Percentiles rank a stretch among this genome's conserved stretches.
Conservation (phyloP, 2,888 invertebrate genomes). For the Athripsodes cinereus region DNA sequence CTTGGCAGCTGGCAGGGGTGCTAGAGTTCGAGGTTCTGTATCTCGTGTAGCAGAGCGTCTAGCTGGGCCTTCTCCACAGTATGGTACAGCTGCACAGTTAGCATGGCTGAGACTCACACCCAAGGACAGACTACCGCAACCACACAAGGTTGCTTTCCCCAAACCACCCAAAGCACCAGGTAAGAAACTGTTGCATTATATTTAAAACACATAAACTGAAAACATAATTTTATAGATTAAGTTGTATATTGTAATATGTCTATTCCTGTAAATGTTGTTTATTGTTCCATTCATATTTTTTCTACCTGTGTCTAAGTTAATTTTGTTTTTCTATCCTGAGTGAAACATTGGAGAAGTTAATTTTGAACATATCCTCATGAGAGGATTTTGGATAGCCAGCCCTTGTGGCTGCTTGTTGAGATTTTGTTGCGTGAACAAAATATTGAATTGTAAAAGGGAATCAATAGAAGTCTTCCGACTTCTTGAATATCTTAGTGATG, state of each 20-base stretch:
- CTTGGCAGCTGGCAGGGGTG: slow-evolving; percentile 30
- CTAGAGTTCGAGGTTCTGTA: slow-evolving; percentile 39
- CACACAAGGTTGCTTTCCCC: slow-evolving; percentile 78
- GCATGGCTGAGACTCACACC: slow-evolving; percentile 72
- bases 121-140: slow-evolving; percentile 70
- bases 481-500: too few species aligned
- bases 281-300: not conserved
- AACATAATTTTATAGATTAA: not conserved
- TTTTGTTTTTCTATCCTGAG: too few species aligned
- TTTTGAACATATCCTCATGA: too few species aligned
- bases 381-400: too few species aligned
- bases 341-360: too few species aligned
- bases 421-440: too few species aligned
- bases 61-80: slow-evolving; percentile 37
- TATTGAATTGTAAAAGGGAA: too few species aligned
- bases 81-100: slow-evolving; percentile 42
- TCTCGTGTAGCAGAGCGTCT: slow-evolving; percentile 43
- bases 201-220: not conserved
- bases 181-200: too few species aligned
- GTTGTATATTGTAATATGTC: too few species aligned
- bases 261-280: not conserved
- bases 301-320: not conserved
- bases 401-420: too few species aligned
- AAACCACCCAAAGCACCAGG: slow-evolving; percentile 86
- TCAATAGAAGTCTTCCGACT: too few species aligned